These are phyloP conservation scores for Drosophila siamana DNA, from an alignment of 2,888 invertebrate genomes.

Conservation along the genomic window DNA sequence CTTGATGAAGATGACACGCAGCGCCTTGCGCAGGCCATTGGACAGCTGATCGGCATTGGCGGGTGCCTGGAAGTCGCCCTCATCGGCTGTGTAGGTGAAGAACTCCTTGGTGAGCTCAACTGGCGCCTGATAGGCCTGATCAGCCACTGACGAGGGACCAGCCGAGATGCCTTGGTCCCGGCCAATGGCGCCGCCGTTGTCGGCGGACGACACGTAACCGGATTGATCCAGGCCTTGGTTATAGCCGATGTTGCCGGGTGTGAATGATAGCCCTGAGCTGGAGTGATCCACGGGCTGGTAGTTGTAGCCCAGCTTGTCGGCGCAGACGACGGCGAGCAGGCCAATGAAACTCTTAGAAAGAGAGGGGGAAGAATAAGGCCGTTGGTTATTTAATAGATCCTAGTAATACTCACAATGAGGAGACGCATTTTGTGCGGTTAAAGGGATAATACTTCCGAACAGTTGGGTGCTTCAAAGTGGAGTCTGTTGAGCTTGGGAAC, in stretches of 20 bases:
- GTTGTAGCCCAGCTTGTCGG: slow-evolving; percentile 72
- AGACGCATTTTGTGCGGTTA: slow-evolving; percentile 65
- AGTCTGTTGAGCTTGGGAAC: slow-evolving; percentile 56
- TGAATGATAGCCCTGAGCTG: slow-evolving; percentile 42
- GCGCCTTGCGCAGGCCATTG: slow-evolving; percentile 64
- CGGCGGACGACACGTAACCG: slow-evolving; percentile 38
- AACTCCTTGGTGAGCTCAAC: slow-evolving; percentile 81
- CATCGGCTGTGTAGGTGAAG: slow-evolving; percentile 80
- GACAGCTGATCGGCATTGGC: slow-evolving; percentile 59
- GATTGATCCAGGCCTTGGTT: slow-evolving; percentile 37
- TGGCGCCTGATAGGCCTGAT: slow-evolving; percentile 51
- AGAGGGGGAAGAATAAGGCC: background rate
- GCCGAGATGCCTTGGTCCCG: slow-evolving; percentile 22
- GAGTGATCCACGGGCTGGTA: slow-evolving; percentile 70
- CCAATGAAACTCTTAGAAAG: slow-evolving; percentile 47
- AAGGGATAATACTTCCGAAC: slow-evolving; percentile 53
- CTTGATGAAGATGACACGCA: slow-evolving; percentile 84
- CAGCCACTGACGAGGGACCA: background rate
- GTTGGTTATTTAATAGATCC: background rate
- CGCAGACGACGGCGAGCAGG: slow-evolving; percentile 64
- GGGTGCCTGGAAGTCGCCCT: slow-evolving; percentile 74
- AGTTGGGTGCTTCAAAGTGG: slow-evolving; percentile 42
- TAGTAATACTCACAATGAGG: slow-evolving; percentile 65
- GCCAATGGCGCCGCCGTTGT: slow-evolving; percentile 6
- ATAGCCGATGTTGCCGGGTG: slow-evolving; percentile 30